A percentile compares a stretch with the other conserved stretches of the same genome.
phyloP scores from a whole-genome alignment of 2,113 vertebrate genomes.

The Paradoxurus hermaphroditus region DNA sequence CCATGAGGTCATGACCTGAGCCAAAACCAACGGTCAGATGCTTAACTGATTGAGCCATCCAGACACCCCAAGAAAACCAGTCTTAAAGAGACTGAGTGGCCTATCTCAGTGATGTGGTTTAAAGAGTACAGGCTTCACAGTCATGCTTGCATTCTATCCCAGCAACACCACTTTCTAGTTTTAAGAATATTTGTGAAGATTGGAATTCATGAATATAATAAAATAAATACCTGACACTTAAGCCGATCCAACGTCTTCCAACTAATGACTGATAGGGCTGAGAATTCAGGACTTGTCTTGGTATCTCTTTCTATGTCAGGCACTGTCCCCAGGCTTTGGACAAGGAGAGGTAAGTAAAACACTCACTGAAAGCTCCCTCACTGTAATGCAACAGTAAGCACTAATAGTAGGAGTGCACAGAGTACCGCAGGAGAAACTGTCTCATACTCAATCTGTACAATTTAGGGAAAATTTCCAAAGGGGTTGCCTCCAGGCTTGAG shows the following conservation, averaged over 20 bases:
- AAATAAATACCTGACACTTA: background rate
- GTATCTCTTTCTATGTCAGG: background rate
- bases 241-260: background rate
- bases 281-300: slow-evolving; percentile 16
- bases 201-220: background rate
- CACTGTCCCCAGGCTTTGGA: background rate
- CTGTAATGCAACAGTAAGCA: background rate
- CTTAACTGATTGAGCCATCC: too few relatives aligned
- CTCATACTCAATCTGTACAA: background rate
- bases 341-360: background rate
- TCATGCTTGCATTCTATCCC: background rate
- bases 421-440: background rate
- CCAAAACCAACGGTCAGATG: too few relatives aligned
- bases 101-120: background rate
- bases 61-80: background rate
- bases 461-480: slow-evolving; percentile 1
- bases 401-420: background rate
- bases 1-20: too few relatives aligned
- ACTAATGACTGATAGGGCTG: background rate
- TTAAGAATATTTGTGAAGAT: slow-evolving; percentile 17
- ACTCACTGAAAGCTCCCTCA: background rate
- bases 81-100: background rate
- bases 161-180: background rate
- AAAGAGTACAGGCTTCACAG: background rate
- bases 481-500: background rate